Evolutionary conservation across 2,113 vertebrate genomes (phyloP), one percentile per base, ranked within the genome.

Genomic region (Tichodroma muraria): DNA sequence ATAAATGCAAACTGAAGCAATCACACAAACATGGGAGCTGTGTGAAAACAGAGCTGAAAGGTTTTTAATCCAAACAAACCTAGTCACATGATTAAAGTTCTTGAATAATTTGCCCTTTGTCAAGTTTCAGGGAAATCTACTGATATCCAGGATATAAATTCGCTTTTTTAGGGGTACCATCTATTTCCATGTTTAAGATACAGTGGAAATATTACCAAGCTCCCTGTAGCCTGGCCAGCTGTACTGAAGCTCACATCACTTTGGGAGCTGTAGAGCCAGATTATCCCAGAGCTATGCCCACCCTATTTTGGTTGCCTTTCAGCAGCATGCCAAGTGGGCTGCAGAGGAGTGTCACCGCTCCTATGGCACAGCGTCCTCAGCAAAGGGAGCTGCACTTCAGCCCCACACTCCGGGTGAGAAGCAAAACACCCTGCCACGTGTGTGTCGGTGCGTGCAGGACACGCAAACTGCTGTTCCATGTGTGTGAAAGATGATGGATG

Each of bases 1-100:
- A 93, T 84, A 93, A 96, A 95, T 95, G 91, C 71, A 97, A 95
- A 97, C 77, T 92, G 88, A 94, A 97, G 78, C 80, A 94, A 95
- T 95, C 93, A 90, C 73, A 93, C 85, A 92, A 95, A 94, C 64
- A 85, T 21, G 27, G 75, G 57, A 93, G 73, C 69, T 69, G 61
- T 70, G 72, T 60, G 72, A 92, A 92, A 95, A 93, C 5, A 72
- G 88, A 95, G 59, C 70, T 76, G 64, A 93, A 94, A 85, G 44
- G 47, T 83, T 96, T 94, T 94, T 90, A 93, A 95, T 83, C 87
- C 77, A 93, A 93, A 94, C 77, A 85, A 94, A 85, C 63, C 38
- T 57, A 83, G 88, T n/a, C 75, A 85, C 59, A 90, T 92, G 91
- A 96, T 92, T 96, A 85, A 89, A 93, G 60, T 66, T 90, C 94